phyloP scores from a whole-genome alignment of 1,140 invertebrate species.

The Drosophila tropicalis region DNA sequence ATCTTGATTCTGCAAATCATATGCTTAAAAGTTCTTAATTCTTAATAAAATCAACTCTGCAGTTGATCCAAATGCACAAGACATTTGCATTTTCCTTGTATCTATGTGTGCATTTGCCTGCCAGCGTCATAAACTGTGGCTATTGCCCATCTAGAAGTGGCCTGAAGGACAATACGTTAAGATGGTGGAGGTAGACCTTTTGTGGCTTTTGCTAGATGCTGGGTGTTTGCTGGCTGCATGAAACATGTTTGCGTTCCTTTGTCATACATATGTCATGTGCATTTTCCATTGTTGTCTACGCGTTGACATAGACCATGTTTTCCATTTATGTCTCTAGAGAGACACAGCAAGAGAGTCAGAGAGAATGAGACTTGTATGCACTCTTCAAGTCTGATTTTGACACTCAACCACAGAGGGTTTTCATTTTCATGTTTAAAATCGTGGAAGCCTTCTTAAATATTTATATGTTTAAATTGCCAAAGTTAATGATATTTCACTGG shows the following conservation, averaged over 20 bases:
- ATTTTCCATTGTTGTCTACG: conserved; percentile 53
- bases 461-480: conserved; percentile 3
- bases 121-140: not conserved
- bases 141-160: not conserved
- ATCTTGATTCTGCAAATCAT: too few relatives aligned
- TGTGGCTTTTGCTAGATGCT: conserved; percentile 25
- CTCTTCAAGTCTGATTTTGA: conserved; percentile 39
- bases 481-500: not conserved
- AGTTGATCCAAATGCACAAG: not conserved
- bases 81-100: too few relatives aligned
- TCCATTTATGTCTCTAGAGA: conserved; percentile 13
- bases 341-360: not conserved
- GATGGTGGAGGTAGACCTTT: conserved; percentile 17
- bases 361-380: not conserved
- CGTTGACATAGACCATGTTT: conserved; percentile 14
- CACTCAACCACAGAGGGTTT: conserved; percentile 13
- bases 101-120: not conserved
- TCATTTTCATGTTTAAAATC: conserved; percentile 12
- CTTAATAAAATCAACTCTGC: not conserved
- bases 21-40: too few relatives aligned
- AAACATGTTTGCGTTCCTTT: conserved; percentile 26
- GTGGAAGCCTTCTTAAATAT: not conserved
- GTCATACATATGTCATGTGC: conserved; percentile 48
- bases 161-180: not conserved
- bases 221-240: not conserved